phyloP scores from a whole-genome alignment of 2,113 vertebrate genomes.

The Brienomyrus brachyistius region DNA sequence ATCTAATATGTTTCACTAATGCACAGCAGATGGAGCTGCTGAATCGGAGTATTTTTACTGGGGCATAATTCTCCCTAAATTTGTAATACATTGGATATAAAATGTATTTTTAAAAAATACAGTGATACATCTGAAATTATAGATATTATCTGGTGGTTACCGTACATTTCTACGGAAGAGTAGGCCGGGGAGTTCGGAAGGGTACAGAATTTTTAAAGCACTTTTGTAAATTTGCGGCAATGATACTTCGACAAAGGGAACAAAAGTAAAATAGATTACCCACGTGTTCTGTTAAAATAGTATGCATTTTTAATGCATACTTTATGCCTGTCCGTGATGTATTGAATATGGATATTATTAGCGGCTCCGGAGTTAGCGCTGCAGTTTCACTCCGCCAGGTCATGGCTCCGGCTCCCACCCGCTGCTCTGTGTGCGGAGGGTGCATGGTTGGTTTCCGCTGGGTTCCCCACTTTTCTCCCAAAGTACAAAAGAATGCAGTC shows the following conservation, averaged over 20 bases:
- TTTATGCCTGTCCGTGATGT: not conserved
- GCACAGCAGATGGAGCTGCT: slow-evolving; percentile 18
- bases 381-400: not conserved
- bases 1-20: not conserved
- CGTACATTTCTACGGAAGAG: not conserved
- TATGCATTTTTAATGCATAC: not conserved
- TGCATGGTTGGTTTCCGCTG: not conserved
- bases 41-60: not conserved
- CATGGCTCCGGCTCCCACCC: not conserved
- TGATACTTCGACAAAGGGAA: not conserved
- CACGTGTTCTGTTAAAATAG: not conserved
- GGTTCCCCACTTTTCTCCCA: not conserved
- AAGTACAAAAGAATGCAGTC: not conserved
- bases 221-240: not conserved
- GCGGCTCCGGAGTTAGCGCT: not conserved
- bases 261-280: not conserved
- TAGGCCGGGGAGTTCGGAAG: not conserved
- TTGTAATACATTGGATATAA: not conserved
- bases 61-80: not conserved
- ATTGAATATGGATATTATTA: not conserved
- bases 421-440: not conserved
- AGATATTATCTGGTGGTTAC: not conserved
- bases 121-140: not conserved
- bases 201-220: not conserved
- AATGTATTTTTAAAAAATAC: not conserved